Evolutionary conservation across 2,113 vertebrate genomes (phyloP).

Genomic region (Porphyrio hochstetteri): DNA sequence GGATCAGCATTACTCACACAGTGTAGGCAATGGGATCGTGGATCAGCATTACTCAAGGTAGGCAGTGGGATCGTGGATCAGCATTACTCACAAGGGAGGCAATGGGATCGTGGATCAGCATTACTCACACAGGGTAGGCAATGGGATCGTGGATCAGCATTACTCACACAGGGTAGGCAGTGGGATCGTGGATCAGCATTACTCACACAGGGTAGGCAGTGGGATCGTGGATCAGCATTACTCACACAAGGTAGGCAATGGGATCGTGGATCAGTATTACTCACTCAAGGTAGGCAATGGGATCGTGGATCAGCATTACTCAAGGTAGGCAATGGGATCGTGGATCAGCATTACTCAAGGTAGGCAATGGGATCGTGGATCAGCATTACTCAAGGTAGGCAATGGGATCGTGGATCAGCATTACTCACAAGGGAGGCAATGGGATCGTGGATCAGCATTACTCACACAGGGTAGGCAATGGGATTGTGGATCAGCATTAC

Average conservation of each 20-base stretch:
- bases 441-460: conserved; percentile 97
- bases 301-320: conserved; percentile 96
- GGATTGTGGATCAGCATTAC: conserved; percentile 95
- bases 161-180: conserved; percentile 99
- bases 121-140: conserved; percentile 98
- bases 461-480: conserved; percentile 98
- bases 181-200: conserved; percentile 95
- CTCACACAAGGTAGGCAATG: conserved; percentile 98
- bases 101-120: conserved; percentile 98
- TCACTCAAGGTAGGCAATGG: conserved; percentile 99
- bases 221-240: conserved; percentile 96
- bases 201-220: conserved; percentile 99
- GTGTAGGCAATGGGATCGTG: conserved; percentile 98
- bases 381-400: conserved; percentile 98
- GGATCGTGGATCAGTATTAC: conserved; percentile 95
- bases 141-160: conserved; percentile 94
- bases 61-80: conserved; percentile 96
- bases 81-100: conserved; percentile 94
- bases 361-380: conserved; percentile 96
- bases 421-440: conserved; percentile 97
- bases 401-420: conserved; percentile 95
- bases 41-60: conserved; percentile 98
- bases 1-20: conserved; percentile 95
- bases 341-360: conserved; percentile 97
- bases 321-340: conserved; percentile 97